Evolutionary conservation across 2,113 vertebrate species (phyloP), one percentile per base, ranked within the genome.

Genomic region (Anolis carolinensis): DNA sequence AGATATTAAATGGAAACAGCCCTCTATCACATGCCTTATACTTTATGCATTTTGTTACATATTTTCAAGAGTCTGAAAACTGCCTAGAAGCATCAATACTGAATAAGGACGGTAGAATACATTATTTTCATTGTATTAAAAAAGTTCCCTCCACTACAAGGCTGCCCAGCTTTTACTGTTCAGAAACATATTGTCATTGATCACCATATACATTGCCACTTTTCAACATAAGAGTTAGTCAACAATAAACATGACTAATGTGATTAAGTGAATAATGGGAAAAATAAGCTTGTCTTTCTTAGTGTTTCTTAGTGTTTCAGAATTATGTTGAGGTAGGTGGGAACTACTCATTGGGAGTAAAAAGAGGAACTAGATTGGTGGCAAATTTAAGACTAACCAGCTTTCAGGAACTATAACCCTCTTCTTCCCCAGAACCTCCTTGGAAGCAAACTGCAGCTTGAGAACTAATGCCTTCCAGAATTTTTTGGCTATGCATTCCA

Each of bases 51-150:
- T 44, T 74, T 36, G 21, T 0, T 0, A 30, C 7, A 79, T 2
- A 79, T 4, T 1, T 16, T 50, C 63, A 87, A 85, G 79, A 5
- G 20, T 34, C 71, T 44, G 0, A 20, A 9, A 87, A 55, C 0
- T 0, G 34, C 4, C n/a, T 72, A 30, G 83, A 34, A 68, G 73
- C 86, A 76, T 0, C 81, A 34, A 21, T 81, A n/a, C 25, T 84
- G 55, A 6, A 68, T 70, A 88, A 89, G 0, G 5, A 85, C 63
- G 71, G 74, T 27, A 11, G 79, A 76, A 77, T 71, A 1, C 79
- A 84, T 52, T 71, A 13, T 89, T 85, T 81, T 11, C 5, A 7
- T 44, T 1, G 1, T 73, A 77, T 83, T 88, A 83, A 84, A 10
- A 55, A 10, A 1, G 34, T 79, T 79, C 36, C 23, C 63, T 63